Conservation (phyloP, 2,797 vertebrate species). For the Anabacerthia variegaticeps region DNA sequence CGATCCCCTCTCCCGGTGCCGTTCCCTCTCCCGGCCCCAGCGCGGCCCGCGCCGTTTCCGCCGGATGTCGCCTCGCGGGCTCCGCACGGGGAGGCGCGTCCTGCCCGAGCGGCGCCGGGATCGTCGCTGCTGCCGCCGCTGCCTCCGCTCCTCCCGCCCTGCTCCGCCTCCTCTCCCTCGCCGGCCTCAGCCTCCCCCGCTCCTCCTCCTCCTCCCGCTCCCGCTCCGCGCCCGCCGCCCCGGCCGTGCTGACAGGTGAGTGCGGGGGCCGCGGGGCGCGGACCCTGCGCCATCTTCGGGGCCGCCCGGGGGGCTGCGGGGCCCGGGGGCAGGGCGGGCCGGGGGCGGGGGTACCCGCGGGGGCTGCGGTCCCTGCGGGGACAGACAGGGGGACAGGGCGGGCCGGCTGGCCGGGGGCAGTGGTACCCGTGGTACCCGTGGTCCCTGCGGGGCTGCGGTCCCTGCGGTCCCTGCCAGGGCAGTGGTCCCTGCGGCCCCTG, state of each 20-base stretch:
- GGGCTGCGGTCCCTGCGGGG: too few relatives aligned
- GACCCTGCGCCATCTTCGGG: constrained; percentile 48
- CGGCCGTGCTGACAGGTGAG: constrained; percentile 35
- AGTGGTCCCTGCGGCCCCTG: background rate
- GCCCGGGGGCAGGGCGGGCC: background rate
- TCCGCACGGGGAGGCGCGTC: background rate
- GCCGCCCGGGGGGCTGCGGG: background rate
- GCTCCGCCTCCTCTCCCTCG: background rate
- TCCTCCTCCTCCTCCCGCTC: background rate
- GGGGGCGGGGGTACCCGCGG: too few relatives aligned
- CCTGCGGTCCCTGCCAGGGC: background rate
- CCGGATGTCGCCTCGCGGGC: constrained; percentile 49
- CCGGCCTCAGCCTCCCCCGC: background rate
- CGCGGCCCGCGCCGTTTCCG: constrained; percentile 2
- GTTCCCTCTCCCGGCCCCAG: too few relatives aligned
- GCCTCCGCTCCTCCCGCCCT: background rate
- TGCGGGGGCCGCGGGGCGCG: background rate
- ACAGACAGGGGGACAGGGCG: too few relatives aligned
- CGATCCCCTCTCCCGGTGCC: too few relatives aligned
- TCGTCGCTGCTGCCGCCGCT: background rate
- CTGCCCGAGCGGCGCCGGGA: background rate
- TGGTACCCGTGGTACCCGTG: too few relatives aligned
- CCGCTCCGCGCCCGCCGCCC: background rate
- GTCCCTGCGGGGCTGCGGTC: too few relatives aligned
- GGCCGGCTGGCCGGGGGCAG: background rate